These are phyloP conservation scores for Drepana falcataria DNA, from an alignment of 2,888 invertebrate genomes.

Conservation along the genomic window DNA sequence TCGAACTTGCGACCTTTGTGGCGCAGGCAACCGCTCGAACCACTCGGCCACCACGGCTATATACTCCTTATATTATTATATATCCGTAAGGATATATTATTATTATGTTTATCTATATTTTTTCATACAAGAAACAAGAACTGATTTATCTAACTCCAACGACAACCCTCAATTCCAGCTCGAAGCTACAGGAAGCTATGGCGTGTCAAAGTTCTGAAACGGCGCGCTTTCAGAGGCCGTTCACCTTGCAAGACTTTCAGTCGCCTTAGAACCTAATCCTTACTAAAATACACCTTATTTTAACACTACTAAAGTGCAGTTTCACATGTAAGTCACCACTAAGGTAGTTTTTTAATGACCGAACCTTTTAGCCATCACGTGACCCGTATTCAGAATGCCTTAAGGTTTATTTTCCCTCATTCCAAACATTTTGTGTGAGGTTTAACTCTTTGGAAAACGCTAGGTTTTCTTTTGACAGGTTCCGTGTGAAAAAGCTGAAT, in stretches of 20 bases:
- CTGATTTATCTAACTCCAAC: constrained; percentile 19
- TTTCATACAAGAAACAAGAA: too few species aligned
- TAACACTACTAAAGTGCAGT: constrained; percentile 29
- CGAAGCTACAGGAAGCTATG: constrained; percentile 53
- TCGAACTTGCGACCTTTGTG: too few species aligned
- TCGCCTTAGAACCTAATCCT: constrained; percentile 1
- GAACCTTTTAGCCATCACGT: constrained; percentile 28
- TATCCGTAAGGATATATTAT: too few species aligned
- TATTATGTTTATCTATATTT: too few species aligned
- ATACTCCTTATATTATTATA: too few species aligned
- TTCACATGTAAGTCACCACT: constrained; percentile 10
- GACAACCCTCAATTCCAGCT: constrained; percentile 38
- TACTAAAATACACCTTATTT: constrained; percentile 19
- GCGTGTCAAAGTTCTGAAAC: constrained; percentile 65
- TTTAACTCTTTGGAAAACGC: constrained; percentile 16
- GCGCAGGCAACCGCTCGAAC: too few species aligned
- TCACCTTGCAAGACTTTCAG: constrained; percentile 35
- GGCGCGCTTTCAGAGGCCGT: constrained; percentile 60
- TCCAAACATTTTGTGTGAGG: constrained; percentile 9
- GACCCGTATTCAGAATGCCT: constrained; percentile 23
- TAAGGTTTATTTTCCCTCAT: constrained; percentile 35
- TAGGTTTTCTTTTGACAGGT: constrained; percentile 43
- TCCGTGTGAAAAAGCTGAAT: constrained; percentile 36
- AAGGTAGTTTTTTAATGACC: constrained; percentile 29
- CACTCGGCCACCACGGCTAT: too few species aligned